Conservation (phyloP, 1,140 invertebrate species). For the Pentalonia nigronervosa region DNA sequence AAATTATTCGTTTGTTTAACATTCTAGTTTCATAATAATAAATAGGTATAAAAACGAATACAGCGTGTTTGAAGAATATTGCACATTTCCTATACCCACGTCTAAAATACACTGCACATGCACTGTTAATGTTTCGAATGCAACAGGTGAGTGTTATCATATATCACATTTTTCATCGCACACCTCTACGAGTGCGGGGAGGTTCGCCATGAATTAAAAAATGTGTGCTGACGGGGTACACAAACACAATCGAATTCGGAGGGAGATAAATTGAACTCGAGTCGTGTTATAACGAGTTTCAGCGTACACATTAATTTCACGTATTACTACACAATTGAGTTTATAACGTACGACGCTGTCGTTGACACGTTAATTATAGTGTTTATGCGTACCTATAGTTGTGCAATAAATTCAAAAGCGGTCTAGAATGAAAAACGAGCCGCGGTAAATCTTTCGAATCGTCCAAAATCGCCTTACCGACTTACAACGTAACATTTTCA, state of each 20-base stretch:
- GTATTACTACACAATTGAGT: background rate
- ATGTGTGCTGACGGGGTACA: background rate
- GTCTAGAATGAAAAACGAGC: background rate
- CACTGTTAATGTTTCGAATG: too few relatives aligned
- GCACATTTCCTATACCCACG: background rate
- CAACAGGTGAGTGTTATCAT: too few relatives aligned
- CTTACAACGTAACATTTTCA: background rate
- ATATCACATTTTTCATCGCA: background rate
- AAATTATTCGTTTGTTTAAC: background rate
- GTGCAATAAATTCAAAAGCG: background rate
- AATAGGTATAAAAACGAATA: background rate
- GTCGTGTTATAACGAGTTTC: background rate
- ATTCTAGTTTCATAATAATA: background rate
- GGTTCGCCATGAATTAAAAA: background rate
- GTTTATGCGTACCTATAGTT: background rate
- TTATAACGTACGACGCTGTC: background rate
- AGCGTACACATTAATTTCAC: background rate
- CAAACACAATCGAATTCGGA: background rate
- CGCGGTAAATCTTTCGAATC: background rate
- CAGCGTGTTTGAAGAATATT: background rate
- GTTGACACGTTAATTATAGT: constrained; percentile 2
- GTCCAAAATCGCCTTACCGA: background rate
- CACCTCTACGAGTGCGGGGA: background rate
- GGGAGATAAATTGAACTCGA: background rate
- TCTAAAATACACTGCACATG: too few relatives aligned